Percentiles rank a stretch among this genome's conserved stretches.
phyloP scores from a whole-genome alignment of 2,888 invertebrate species.

The Morpho helenor region DNA sequence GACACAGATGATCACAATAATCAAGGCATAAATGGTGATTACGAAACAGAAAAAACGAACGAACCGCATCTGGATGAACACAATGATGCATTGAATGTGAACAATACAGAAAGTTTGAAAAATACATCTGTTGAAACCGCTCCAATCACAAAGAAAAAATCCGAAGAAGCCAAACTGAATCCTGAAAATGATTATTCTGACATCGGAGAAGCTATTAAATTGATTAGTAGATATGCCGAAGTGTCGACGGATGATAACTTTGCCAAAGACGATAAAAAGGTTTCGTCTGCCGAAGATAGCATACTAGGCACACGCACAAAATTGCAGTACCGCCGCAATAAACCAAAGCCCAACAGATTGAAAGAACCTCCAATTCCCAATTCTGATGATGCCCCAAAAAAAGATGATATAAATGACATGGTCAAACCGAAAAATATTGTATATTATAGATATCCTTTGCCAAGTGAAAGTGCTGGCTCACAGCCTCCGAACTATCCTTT shows the following conservation, averaged over 20 bases:
- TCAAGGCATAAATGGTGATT: slow-evolving; percentile 25
- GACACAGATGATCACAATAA: slow-evolving; percentile 43
- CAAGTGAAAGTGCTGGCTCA: slow-evolving; percentile 54
- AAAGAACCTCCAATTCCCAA: slow-evolving; percentile 33
- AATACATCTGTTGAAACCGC: slow-evolving; percentile 29
- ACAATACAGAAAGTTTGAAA: slow-evolving; percentile 21
- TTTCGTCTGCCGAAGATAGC: slow-evolving; percentile 51
- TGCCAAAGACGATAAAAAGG: slow-evolving; percentile 59
- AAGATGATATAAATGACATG: slow-evolving; percentile 29
- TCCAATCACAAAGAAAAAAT: slow-evolving; percentile 46
- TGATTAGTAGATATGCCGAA: slow-evolving; percentile 72
- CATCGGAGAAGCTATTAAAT: slow-evolving; percentile 71
- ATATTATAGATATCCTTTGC: slow-evolving; percentile 66
- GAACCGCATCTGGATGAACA: slow-evolving; percentile 13
- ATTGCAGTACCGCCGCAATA: slow-evolving; percentile 64
- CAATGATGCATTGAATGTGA: slow-evolving; percentile 11
- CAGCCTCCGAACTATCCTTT: slow-evolving; percentile 68
- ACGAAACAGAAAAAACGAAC: slow-evolving; percentile 27
- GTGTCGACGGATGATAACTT: slow-evolving; percentile 72
- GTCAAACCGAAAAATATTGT: slow-evolving; percentile 44
- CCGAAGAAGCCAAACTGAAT: slow-evolving; percentile 58
- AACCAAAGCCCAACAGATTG: slow-evolving; percentile 45
- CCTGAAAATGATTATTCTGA: slow-evolving; percentile 72
- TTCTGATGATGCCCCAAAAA: slow-evolving; percentile 29
- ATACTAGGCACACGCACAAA: slow-evolving; percentile 69